These are phyloP conservation scores for Bubalus kerabau DNA, from an alignment of 2,113 vertebrate species.

Conservation along the genomic window DNA sequence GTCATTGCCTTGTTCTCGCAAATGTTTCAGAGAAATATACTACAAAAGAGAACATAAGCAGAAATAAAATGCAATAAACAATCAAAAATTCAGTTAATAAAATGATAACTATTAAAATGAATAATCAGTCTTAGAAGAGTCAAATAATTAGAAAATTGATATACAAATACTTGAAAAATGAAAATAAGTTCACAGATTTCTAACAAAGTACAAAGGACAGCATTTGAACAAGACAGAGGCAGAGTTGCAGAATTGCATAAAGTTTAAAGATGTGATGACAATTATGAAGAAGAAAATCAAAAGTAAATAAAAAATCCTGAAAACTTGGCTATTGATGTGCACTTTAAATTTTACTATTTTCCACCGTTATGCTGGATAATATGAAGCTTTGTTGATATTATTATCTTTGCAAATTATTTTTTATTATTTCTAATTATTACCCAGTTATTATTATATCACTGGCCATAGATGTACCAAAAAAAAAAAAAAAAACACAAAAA, in stretches of 20 bases:
- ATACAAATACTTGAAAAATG: background rate
- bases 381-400: background rate
- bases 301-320: background rate
- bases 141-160: background rate
- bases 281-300: background rate
- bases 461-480: background rate
- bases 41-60: background rate
- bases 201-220: background rate
- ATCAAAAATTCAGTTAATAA: background rate
- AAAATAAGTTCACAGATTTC: background rate
- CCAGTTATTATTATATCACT: background rate
- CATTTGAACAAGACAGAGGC: background rate
- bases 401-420: background rate
- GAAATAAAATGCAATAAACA: background rate
- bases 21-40: background rate
- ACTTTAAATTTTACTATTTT: background rate
- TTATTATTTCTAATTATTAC: background rate
- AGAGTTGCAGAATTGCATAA: background rate
- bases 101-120: background rate
- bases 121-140: background rate
- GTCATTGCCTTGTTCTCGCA: background rate
- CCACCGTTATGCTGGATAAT: background rate
- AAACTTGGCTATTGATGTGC: background rate
- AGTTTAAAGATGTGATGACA: background rate
- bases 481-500: background rate